Conservation (phyloP, 2,797 vertebrate species). For the Spheniscus humboldti region DNA sequence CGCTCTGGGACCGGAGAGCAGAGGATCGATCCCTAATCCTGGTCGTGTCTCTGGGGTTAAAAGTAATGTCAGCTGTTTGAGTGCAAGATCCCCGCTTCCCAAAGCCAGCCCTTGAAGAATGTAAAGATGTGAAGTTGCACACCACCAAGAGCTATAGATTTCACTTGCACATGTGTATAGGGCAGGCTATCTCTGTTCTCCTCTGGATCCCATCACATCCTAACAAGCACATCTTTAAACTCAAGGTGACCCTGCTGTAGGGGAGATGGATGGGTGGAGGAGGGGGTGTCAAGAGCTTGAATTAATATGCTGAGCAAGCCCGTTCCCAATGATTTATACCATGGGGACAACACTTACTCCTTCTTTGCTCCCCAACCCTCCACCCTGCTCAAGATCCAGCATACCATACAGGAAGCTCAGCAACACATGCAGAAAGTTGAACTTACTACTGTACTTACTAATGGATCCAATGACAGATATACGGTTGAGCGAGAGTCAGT, state of each 20-base stretch:
- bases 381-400: neutral
- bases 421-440: slow-evolving; percentile 44
- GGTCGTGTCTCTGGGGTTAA: neutral
- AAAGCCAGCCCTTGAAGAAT: neutral
- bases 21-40: neutral
- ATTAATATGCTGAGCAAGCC: slow-evolving; percentile 24
- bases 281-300: neutral
- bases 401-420: slow-evolving; percentile 18
- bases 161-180: neutral
- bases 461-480: slow-evolving; percentile 61
- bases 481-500: neutral
- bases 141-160: neutral
- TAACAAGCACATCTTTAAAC: slow-evolving; percentile 47
- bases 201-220: neutral
- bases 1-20: neutral
- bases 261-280: slow-evolving; percentile 13
- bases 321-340: slow-evolving; percentile 27
- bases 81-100: neutral
- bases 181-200: neutral
- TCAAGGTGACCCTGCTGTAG: slow-evolving; percentile 32
- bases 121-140: neutral
- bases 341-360: neutral
- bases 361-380: slow-evolving; percentile 22
- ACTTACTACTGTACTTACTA: slow-evolving; percentile 58
- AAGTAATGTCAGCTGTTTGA: neutral